phyloP scores from a whole-genome alignment of 2,797 vertebrate species.

The Brachyrhaphis roseni region DNA sequence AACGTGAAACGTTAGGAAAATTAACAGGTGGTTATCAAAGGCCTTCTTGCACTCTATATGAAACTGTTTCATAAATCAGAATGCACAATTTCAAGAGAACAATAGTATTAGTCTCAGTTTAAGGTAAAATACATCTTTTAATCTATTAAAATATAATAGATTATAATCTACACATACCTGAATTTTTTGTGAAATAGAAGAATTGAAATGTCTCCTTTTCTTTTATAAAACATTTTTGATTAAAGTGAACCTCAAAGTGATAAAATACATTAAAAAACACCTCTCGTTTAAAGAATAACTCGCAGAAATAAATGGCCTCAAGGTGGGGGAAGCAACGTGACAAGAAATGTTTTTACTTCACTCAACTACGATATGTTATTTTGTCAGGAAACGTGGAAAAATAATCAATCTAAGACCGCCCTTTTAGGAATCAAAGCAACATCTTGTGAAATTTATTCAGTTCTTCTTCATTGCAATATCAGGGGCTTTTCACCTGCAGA shows the following conservation, averaged over 20 bases:
- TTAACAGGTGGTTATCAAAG: conserved; percentile 14
- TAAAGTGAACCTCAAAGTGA: neutral
- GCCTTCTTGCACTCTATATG: neutral
- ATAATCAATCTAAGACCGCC: conserved; percentile 77
- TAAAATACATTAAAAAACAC: neutral
- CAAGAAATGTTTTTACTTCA: neutral
- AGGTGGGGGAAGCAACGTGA: neutral
- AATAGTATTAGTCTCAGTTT: neutral
- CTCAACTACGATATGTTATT: conserved; percentile 6
- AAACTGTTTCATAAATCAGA: neutral
- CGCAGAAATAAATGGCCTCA: neutral
- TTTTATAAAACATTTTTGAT: neutral
- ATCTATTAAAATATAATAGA: neutral
- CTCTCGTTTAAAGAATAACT: neutral
- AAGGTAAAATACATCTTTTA: neutral
- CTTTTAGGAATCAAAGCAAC: conserved; percentile 84
- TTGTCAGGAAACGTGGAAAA: conserved; percentile 51
- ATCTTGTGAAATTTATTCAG: conserved; percentile 92
- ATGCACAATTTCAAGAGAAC: neutral
- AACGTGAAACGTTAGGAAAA: neutral
- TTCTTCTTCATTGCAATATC: conserved; percentile 86
- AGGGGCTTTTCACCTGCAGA: conserved; percentile 82
- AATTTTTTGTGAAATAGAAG: neutral
- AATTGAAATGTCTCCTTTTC: neutral
- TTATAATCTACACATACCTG: neutral